Conservation (phyloP, 2,113 vertebrate species). For the Heliornis fulica region DNA sequence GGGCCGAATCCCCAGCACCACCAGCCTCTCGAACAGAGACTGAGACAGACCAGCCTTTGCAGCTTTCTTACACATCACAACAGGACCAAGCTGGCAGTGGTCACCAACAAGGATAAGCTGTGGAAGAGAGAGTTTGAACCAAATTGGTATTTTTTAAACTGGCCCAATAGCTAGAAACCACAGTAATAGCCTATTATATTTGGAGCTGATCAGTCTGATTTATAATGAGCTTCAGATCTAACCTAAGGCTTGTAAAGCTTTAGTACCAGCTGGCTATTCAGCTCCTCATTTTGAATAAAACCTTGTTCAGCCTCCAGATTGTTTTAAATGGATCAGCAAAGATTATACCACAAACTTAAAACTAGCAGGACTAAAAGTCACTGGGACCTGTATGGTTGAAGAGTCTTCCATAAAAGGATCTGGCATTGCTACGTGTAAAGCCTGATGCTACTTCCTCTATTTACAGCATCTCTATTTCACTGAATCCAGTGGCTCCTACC, state of each 20-base stretch:
- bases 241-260: background rate
- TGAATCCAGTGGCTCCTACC: constrained; percentile 53
- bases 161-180: background rate
- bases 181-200: accelerated
- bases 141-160: background rate
- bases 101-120: constrained; percentile 97
- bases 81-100: constrained; percentile 96
- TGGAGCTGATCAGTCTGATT: background rate
- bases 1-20: constrained; percentile 96
- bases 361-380: background rate
- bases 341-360: background rate
- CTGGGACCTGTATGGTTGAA: accelerated
- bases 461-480: too few species aligned
- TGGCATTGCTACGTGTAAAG: accelerated
- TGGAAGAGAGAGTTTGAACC: background rate
- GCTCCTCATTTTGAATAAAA: background rate
- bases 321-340: background rate
- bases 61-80: constrained; percentile 99
- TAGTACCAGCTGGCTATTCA: background rate
- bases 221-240: background rate
- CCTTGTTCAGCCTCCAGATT: background rate
- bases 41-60: constrained; percentile 96
- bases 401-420: accelerated
- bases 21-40: constrained; percentile 92
- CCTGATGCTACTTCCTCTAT: background rate